These are phyloP conservation scores for Ascaphus truei DNA, from an alignment of 2,113 vertebrate species.

Conservation along the genomic window DNA sequence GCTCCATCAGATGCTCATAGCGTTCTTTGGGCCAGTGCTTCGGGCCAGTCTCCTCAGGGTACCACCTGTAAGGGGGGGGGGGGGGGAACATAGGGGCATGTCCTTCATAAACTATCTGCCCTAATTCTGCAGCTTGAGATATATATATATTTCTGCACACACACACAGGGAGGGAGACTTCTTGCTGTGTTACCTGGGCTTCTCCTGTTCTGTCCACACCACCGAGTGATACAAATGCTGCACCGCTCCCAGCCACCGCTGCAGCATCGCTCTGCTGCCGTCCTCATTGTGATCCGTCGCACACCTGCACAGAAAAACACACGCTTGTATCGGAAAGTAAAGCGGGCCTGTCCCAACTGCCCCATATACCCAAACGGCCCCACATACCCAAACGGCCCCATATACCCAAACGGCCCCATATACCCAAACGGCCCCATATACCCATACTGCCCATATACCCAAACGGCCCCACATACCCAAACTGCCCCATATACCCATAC, in stretches of 20 bases:
- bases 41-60: conserved; percentile 80
- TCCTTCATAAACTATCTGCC: no score
- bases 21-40: conserved; percentile 89
- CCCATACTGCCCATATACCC: no score
- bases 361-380: no score
- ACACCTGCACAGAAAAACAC: conserved; percentile 62
- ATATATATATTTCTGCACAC: no score
- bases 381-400: background rate
- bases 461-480: background rate
- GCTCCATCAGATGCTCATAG: conserved; percentile 87
- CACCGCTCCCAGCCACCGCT: conserved; percentile 80
- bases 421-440: no score
- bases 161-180: background rate
- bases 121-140: background rate
- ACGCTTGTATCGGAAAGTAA: no score
- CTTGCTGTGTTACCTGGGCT: conserved; percentile 65
- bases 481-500: no score
- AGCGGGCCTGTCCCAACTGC: no score
- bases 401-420: background rate
- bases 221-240: conserved; percentile 75
- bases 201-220: conserved; percentile 75
- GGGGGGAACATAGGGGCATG: no score
- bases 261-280: conserved; percentile 79
- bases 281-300: conserved; percentile 89
- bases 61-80: conserved; percentile 78